A percentile compares a stretch with the other conserved stretches of the same genome.
These are phyloP conservation scores for Anarrhichthys ocellatus DNA, from an alignment of 2,113 vertebrate genomes.

Conservation along the genomic window DNA sequence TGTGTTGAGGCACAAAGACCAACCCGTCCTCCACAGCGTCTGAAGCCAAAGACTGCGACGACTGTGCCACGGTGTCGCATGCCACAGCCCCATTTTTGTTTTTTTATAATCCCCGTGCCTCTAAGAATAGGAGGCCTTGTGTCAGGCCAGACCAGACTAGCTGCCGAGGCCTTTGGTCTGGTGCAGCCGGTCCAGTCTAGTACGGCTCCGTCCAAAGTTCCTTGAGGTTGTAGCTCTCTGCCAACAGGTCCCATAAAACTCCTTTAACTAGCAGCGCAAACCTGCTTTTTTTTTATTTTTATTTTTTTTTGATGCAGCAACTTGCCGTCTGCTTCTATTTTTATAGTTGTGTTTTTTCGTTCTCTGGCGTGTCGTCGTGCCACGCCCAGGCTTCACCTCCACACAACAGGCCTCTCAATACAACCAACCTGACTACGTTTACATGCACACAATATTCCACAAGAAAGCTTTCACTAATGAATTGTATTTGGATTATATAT, in stretches of 20 bases:
- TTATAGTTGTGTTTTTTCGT: background rate
- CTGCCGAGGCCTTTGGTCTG: slow-evolving; percentile 51
- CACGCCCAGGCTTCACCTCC: background rate
- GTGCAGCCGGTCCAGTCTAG: slow-evolving; percentile 2
- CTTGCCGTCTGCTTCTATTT: background rate
- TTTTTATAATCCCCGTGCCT: slow-evolving; percentile 53
- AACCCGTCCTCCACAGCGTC: slow-evolving; percentile 1
- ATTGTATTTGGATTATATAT: too few relatives aligned
- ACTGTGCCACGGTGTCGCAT: slow-evolving; percentile 13
- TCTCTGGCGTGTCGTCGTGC: background rate
- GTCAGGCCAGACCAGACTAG: slow-evolving; percentile 52
- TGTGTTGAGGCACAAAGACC: background rate
- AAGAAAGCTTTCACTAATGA: too few relatives aligned
- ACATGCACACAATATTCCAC: background rate
- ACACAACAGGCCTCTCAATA: background rate
- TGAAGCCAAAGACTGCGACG: background rate
- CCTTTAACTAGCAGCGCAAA: slow-evolving; percentile 23
- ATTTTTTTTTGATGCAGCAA: background rate
- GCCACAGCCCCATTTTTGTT: slow-evolving; percentile 27
- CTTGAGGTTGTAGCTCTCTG: slow-evolving; percentile 56
- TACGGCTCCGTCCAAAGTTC: slow-evolving; percentile 39
- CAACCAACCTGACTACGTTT: background rate
- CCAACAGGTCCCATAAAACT: slow-evolving; percentile 57
- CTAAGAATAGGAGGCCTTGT: slow-evolving; percentile 66
- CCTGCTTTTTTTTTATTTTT: background rate